Conservation (phyloP, 1,140 invertebrate species). For the Drosophila melanogaster region DNA sequence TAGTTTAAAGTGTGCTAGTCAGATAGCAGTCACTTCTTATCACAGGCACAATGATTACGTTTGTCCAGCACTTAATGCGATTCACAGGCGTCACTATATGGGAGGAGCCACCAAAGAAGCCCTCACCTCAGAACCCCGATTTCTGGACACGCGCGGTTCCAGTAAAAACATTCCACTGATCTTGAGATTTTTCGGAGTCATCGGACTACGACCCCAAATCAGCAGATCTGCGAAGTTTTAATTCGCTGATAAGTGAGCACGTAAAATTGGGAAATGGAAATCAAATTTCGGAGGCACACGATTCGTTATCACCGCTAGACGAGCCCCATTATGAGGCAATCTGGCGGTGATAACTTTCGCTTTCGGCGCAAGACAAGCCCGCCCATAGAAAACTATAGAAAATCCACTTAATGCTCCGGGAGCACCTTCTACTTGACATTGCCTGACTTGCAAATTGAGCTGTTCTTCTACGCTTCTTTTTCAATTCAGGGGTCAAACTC, state of each 20-base stretch:
- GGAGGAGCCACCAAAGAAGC: neutral
- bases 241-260: slow-evolving; percentile 53
- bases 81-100: slow-evolving; percentile 10
- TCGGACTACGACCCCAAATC: slow-evolving; percentile 50
- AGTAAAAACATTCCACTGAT: slow-evolving; percentile 51
- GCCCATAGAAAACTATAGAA: slow-evolving; percentile 27
- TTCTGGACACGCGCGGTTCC: slow-evolving; percentile 33
- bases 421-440: slow-evolving; percentile 56
- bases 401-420: slow-evolving; percentile 13
- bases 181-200: slow-evolving; percentile 19
- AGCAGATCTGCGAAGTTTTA: slow-evolving; percentile 39
- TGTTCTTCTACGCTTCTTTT: slow-evolving; percentile 1
- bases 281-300: slow-evolving; percentile 30
- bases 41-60: slow-evolving; percentile 15
- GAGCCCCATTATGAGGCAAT: slow-evolving; percentile 48
- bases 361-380: slow-evolving; percentile 36
- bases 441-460: slow-evolving; percentile 72
- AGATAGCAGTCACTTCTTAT: slow-evolving; percentile 18
- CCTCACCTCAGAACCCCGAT: slow-evolving; percentile 19
- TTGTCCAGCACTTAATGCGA: slow-evolving; percentile 20
- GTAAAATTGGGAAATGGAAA: neutral
- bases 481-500: slow-evolving; percentile 59
- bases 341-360: slow-evolving; percentile 60
- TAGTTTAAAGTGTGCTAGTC: neutral
- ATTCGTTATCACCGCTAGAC: slow-evolving; percentile 52